Conservation (phyloP, 2,797 vertebrate genomes). For the Anolis apletophallus region DNA sequence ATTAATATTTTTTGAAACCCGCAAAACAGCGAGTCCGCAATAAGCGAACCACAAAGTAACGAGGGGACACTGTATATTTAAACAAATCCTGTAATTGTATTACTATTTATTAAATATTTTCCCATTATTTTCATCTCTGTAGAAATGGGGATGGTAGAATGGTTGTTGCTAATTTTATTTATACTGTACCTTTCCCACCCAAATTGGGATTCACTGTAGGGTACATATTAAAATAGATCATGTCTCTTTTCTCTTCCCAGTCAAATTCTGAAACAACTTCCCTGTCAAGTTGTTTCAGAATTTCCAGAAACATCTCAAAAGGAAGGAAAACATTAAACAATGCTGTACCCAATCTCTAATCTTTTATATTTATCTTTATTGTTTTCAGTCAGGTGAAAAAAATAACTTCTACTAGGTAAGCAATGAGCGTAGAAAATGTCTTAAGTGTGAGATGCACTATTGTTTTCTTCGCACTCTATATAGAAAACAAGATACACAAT, state of each 20-base stretch:
- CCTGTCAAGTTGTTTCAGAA: not conserved
- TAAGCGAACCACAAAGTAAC: too few species aligned
- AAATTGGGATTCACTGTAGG: too few species aligned
- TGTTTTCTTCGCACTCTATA: too few species aligned
- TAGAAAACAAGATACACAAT: not conserved
- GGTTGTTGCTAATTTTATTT: too few species aligned
- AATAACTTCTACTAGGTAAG: not conserved
- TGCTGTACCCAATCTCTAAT: not conserved
- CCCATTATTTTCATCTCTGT: not conserved
- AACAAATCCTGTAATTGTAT: not conserved
- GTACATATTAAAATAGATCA: too few species aligned
- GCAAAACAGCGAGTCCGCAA: too few species aligned
- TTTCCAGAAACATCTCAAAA: not conserved
- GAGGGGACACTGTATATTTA: too few species aligned
- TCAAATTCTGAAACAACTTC: too few species aligned
- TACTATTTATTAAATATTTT: not conserved
- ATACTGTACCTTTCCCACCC: too few species aligned
- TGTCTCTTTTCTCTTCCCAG: not conserved
- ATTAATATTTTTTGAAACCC: too few species aligned
- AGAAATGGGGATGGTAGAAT: not conserved
- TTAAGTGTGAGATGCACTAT: not conserved
- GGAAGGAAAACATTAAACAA: not conserved
- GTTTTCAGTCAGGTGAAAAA: slow-evolving; percentile 25
- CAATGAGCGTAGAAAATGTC: not conserved
- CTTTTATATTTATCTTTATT: not conserved